A percentile compares a stretch with the other conserved stretches of the same genome.
Evolutionary conservation across 2,797 vertebrate genomes (phyloP).

Genomic region (Epinephelus malabaricus): DNA sequence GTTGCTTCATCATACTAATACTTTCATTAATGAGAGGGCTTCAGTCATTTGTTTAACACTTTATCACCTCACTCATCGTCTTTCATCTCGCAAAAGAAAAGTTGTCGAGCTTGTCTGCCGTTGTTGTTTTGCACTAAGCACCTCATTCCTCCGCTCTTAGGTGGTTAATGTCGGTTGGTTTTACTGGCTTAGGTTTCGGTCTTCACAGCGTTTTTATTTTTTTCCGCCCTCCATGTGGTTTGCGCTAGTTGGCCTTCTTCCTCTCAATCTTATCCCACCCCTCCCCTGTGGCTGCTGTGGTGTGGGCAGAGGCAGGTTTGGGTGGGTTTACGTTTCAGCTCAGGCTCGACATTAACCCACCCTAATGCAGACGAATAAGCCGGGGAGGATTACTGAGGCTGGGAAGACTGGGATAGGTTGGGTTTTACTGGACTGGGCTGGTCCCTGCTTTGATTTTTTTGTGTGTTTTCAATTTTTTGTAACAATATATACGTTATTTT

Average conservation of each 20-base stretch:
- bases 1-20: not conserved
- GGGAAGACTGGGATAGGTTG: slow-evolving; percentile 29
- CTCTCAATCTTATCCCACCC: slow-evolving; percentile 45
- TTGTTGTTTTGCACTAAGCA: slow-evolving; percentile 9
- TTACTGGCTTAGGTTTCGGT: slow-evolving; percentile 47
- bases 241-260: slow-evolving; percentile 46
- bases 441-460: not conserved
- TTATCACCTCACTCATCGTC: not conserved
- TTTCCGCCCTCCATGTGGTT: slow-evolving; percentile 46
- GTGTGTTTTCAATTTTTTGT: not conserved
- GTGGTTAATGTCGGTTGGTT: slow-evolving; percentile 47
- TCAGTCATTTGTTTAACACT: not conserved
- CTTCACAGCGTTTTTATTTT: not conserved
- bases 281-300: slow-evolving; percentile 66
- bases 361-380: slow-evolving; percentile 50
- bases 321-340: slow-evolving; percentile 66
- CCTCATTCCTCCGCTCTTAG: slow-evolving; percentile 14
- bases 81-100: not conserved
- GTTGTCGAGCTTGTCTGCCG: not conserved
- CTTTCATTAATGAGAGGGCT: not conserved
- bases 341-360: slow-evolving; percentile 46
- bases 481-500: not conserved
- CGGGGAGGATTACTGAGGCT: slow-evolving; percentile 43
- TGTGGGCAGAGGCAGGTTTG: slow-evolving; percentile 61
- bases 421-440: slow-evolving; percentile 16